phyloP scores from a whole-genome alignment of 92 coral and sea anemone species.

The Micromussa lordhowensis region DNA sequence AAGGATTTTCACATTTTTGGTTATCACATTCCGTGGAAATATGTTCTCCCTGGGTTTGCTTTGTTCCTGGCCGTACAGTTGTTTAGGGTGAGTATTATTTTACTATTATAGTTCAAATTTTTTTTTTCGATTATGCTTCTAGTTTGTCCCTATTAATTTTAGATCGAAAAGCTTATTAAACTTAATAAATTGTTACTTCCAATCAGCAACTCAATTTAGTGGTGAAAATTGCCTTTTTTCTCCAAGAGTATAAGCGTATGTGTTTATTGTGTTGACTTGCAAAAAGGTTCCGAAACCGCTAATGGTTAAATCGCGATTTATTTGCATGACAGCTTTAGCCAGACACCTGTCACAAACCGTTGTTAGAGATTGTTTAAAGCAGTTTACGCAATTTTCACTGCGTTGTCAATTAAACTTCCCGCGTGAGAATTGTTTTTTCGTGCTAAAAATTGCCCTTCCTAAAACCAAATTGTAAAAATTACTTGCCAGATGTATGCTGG shows the following conservation, averaged over 20 bases:
- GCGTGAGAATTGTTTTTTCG: background rate
- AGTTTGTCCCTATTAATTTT: background rate
- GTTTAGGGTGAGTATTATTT: slow-evolving; percentile 81
- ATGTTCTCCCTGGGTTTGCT: slow-evolving; percentile 83
- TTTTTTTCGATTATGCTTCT: background rate
- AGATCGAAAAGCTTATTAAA: background rate
- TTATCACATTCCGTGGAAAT: slow-evolving; percentile 94
- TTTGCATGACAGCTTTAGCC: background rate
- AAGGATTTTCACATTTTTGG: slow-evolving; percentile 92
- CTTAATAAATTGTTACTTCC: background rate
- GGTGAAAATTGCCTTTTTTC: background rate
- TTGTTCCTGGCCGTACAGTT: slow-evolving; percentile 80
- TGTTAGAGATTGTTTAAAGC: slow-evolving; percentile 4
- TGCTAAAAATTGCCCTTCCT: background rate
- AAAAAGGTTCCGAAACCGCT: background rate
- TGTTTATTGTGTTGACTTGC: background rate
- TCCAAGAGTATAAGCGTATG: background rate
- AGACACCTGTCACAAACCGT: slow-evolving; percentile 2
- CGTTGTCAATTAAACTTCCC: background rate
- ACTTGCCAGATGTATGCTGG: background rate
- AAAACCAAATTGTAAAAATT: background rate
- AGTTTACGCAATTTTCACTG: slow-evolving; percentile 1
- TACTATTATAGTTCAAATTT: background rate
- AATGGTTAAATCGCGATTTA: background rate
- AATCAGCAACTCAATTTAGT: background rate